Evolutionary conservation across 2,888 invertebrate species (phyloP), one percentile per base, ranked within the genome.

Genomic region (Meteorus cinctellus): DNA sequence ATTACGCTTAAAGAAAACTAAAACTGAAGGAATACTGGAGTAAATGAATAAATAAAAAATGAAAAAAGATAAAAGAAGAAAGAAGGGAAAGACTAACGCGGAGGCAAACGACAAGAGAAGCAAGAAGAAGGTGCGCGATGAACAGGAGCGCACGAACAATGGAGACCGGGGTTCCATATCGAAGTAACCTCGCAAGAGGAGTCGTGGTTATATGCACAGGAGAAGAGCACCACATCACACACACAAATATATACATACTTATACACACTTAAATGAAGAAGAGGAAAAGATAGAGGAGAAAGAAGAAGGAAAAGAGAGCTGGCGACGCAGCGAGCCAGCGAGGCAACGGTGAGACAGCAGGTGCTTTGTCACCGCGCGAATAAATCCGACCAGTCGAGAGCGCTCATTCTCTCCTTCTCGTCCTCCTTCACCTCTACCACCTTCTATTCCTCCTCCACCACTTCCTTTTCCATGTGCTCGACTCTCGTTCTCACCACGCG

Each of bases 281-380:
- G 81, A 80, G 82, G 82, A 81, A 80, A 82, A 83, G 81, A 79
- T 78, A 79, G 80, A 77, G 76, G 75, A 80, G 81, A 75, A 79
- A 75, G 78, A 82, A 80, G 80, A 78, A 80, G 79, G 78, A 80
- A 79, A 82, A 81, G 79, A 62, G 66, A 45, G 36, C 51, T 48
- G 65, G 67, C 66, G 41, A 71, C 68, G 79, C 72, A 79, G 81
- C 79, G 48, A 16, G 48, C 48, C 81, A 80, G 81, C 82, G 73
- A 81, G 81, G 81, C 79, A 75, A 83, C 83, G 82, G 82, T 82
- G 82, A 83, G 86, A 86, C 87, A 88, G 88, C 88, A 88, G 89
- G 89, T 89, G 88, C 89, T 89, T 89, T 88, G 88, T 89, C 87
- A 88, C 86, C 84, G 85, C 82, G 84, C 84, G 84, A 87, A 87